Base-by-base conservation (phyloP, 2,888 invertebrate genomes). In the Torymus aiolomorphi region DNA sequence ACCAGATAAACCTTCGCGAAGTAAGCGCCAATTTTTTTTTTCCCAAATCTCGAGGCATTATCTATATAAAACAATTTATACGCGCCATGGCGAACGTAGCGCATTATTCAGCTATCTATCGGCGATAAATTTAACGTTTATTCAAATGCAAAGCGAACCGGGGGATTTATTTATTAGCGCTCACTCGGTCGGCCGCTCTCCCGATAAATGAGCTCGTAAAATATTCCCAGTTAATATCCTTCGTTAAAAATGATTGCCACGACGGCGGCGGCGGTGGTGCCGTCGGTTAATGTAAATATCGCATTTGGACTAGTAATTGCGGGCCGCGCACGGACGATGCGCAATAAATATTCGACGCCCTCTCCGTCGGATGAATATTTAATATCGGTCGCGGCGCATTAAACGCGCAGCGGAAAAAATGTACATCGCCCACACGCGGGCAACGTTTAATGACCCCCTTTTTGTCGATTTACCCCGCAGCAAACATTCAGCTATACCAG, bases 291-390 rank as follows among this genome's bases (percentile, higher is more conserved):
- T 65, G 65, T 42, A 65, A 74, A 74, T 65, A 74, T 42, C 56
- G 49, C 16, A 49, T 49, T 56, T 42, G 42, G 20, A 20, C 16
- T 54, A 54, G 54, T 54, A 63, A 63, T 73, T 73, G 73, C 54
- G 42, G 11, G 13, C 18, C 49, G 31, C 4, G 12, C 3, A 31
- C 31, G 31, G 31, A 31, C 13, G 20, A 56, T 14, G 42, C 10
- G 24, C 73, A 56, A 63, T 74, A 65, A 65, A 65, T 74, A 65
- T 65, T 74, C 62, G 72, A 72, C 16, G 42, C n/a, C 49, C 31
- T 10, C 42, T 42, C 42, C 18, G 65, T 1, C 13, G 16, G 16
- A 65, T 74, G 56, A 56, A 56, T 74, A 74, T 65, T 65, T 65
- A 54, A 63, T 62, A 31, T 13, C 14, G 62, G 31, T 2, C 31